Evolutionary conservation across 2,113 vertebrate species (phyloP).

Genomic region (Circaetus cinerascens): DNA sequence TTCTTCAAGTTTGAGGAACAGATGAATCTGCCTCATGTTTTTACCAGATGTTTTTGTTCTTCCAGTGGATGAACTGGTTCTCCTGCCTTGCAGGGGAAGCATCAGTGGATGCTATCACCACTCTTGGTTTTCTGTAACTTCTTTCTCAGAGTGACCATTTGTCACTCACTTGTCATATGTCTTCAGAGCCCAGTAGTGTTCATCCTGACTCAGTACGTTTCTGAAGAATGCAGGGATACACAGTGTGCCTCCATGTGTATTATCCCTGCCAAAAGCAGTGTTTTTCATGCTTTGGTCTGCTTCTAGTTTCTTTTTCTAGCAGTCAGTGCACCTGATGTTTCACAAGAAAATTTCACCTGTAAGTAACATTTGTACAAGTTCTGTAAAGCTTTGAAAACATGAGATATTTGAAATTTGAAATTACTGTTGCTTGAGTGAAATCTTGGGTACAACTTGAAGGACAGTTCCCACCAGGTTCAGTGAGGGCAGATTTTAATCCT

Average conservation of each 20-base stretch:
- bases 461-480: not conserved
- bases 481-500: not conserved
- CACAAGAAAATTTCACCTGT: not conserved
- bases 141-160: not conserved
- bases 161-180: not conserved
- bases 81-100: not conserved
- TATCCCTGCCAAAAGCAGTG: not conserved
- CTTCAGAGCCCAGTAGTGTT: not conserved
- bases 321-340: not conserved
- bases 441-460: not conserved
- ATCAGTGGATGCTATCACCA: not conserved
- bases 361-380: not conserved
- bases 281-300: not conserved
- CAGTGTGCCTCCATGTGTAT: not conserved
- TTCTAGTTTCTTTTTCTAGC: not conserved
- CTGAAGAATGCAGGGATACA: not conserved
- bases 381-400: not conserved
- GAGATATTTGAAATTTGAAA: no score
- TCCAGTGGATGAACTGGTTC: not conserved
- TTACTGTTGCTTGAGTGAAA: not conserved
- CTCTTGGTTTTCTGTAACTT: not conserved
- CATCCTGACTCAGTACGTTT: not conserved
- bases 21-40: not conserved
- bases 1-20: not conserved
- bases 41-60: not conserved